Evolutionary conservation across 2,888 invertebrate genomes (phyloP), one percentile per base, ranked within the genome.

Genomic region (Neoascia interrupta): DNA sequence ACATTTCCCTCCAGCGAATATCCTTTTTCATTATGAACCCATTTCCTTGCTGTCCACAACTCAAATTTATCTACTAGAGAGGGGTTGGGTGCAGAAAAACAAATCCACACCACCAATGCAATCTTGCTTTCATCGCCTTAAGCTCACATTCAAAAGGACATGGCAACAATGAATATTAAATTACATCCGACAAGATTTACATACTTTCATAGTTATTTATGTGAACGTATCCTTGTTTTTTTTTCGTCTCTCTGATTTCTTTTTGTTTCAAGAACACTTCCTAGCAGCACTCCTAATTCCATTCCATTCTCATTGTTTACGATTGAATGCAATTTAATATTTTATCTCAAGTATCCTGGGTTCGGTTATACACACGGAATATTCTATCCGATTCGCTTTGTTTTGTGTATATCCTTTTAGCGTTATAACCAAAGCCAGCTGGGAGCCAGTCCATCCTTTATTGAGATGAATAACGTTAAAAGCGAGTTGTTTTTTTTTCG

Each of bases 251-350:
- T 16, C 53, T 19, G 11, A 39, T 37, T 36, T 15, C 8, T 41
- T 11, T 11, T n/a, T 47, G 2, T 16, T 15, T 51, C 19, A 15
- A 21, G 15, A 49, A 28, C 11, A 54, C 21, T 54, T 60, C 51
- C 41, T 15, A 41, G 16, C 53, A 56, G 23, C 56, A 51, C 19
- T 56, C 26, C 72, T 72, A 72, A 60, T 73, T 58, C 58, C 73
- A 60, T 73, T 64, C 64, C 58, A 58, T 60, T 66, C 6, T 10
- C 58, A 66, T 66, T 73, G 73, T 66, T 73, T 66, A 72, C 63
- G 23, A 73, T 66, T 64, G 73, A 73, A 73, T 66, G 74, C 68
- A 69, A 61, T 74, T 68, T 74, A 74, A 74, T 69, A 68, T 69
- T 74, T 68, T 54, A 68, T 68, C 68, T 28, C 21, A 6, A 31